Base-by-base conservation (phyloP, 2,113 vertebrate genomes). In the Fregetta grallaria region DNA sequence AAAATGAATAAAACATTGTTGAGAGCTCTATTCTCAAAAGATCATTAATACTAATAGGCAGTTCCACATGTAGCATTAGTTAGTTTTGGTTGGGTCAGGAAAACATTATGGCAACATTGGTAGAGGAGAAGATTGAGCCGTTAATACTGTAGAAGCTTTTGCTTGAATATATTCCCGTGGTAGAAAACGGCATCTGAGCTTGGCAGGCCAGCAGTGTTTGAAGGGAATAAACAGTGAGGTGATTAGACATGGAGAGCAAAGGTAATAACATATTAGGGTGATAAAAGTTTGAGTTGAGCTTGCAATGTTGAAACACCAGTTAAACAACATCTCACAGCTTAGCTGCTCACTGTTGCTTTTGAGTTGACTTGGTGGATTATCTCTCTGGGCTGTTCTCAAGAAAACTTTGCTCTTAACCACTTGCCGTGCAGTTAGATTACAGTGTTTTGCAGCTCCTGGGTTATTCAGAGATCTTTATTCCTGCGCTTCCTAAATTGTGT, bases 381-480 rank as follows among this genome's bases (percentile, higher is more conserved):
- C 25, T 44, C 38, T 63, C 13, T 66, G 13, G n/a, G 26, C 21
- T 67, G 9, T 47, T 67, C 9, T 36, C 25, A 47, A 29, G 62
- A 62, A 75, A 87, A 22, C 36, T 55, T 62, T 42, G 36, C 29
- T 73, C 19, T 36, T 56, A 67, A 7, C 40, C 38, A 27, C 17
- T 13, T 1, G 1, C 9, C 6, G 0, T 53, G 38, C 23, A 40
- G 13, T 62, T 40, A 30, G 36, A 32, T 55, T 12, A 34, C 29
- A 62, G 29, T 25, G 27, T 68, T 82, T 66, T 85, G 55, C 26
- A 66, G 27, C 26, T 91, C 36, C 4, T 1, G 2, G n/a, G 6
- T 47, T 74, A 42, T 78, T 74, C 13, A 36, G 22, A 40, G 52
- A 29, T 68, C 55, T 86, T 58, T 40, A 65, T 42, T 74, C 17